Evolutionary conservation across 2,797 vertebrate species (phyloP).

Genomic region (Enteromius afrohamiltoni): DNA sequence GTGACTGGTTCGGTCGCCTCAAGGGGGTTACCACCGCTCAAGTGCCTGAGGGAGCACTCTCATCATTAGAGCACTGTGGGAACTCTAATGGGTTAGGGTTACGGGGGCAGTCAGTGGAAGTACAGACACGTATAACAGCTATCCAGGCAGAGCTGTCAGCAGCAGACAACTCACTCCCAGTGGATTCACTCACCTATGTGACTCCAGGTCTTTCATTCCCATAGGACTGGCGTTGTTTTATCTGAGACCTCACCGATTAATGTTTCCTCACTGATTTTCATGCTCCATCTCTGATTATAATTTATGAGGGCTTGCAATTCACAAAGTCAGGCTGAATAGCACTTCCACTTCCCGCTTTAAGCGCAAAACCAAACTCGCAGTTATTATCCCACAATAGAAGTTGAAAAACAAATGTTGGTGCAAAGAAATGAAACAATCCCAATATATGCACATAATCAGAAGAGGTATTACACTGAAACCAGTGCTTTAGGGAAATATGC

Average conservation of each 20-base stretch:
- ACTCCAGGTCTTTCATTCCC: conserved; percentile 10
- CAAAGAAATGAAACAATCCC: conserved; percentile 43
- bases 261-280: conserved; percentile 20
- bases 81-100: conserved; percentile 18
- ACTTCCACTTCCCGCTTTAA: conserved; percentile 20
- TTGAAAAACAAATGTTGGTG: conserved; percentile 49
- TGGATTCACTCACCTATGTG: conserved; percentile 5
- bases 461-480: conserved; percentile 24
- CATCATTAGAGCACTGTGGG: conserved; percentile 43
- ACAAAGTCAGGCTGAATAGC: conserved; percentile 50
- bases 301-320: conserved; percentile 54
- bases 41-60: conserved; percentile 30
- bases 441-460: conserved; percentile 46
- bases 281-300: conserved; percentile 49
- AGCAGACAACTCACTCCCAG: conserved; percentile 4
- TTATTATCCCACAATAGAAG: conserved; percentile 35
- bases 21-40: background rate
- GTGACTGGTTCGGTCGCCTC: background rate
- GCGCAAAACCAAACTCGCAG: conserved; percentile 27
- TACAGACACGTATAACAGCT: conserved; percentile 2
- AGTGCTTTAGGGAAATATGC: conserved; percentile 38
- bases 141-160: conserved; percentile 19
- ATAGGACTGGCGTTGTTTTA: background rate
- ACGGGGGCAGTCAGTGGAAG: conserved; percentile 10
- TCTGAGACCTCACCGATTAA: background rate